Conservation (phyloP, 2,113 vertebrate genomes). For the Sterrhoptilus dennistouni region DNA sequence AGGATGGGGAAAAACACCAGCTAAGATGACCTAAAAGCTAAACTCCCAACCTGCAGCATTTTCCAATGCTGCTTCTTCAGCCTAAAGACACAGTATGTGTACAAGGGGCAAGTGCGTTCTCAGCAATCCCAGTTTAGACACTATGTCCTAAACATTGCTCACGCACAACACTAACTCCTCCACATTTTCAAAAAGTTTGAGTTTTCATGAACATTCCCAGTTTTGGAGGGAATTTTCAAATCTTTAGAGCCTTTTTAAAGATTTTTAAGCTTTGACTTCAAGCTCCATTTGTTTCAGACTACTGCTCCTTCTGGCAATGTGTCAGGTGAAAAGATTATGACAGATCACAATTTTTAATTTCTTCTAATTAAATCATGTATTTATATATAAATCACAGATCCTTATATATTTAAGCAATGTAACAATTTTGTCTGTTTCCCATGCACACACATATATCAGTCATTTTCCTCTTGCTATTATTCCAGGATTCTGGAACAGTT, state of each 20-base stretch:
- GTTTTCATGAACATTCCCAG: background rate
- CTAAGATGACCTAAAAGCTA: background rate
- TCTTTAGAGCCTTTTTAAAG: background rate
- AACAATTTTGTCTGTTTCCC: background rate
- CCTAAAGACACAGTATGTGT: background rate
- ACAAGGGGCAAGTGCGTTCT: background rate
- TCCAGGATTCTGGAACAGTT: background rate
- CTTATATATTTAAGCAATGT: background rate
- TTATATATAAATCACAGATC: background rate
- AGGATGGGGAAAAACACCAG: background rate
- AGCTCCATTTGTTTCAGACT: background rate
- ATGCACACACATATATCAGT: fast-evolving
- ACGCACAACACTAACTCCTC: background rate
- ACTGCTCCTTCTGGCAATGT: background rate
- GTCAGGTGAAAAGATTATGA: background rate
- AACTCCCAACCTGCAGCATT: background rate
- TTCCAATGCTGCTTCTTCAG: background rate
- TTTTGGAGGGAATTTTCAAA: background rate
- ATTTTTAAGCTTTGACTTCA: background rate
- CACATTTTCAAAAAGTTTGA: background rate
- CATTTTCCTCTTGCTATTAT: background rate
- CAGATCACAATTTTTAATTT: background rate
- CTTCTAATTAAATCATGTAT: background rate
- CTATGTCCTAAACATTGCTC: background rate
- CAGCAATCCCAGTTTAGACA: background rate